These are phyloP conservation scores for Agapetus fuscipes DNA, from an alignment of 2,888 invertebrate genomes.

Conservation along the genomic window DNA sequence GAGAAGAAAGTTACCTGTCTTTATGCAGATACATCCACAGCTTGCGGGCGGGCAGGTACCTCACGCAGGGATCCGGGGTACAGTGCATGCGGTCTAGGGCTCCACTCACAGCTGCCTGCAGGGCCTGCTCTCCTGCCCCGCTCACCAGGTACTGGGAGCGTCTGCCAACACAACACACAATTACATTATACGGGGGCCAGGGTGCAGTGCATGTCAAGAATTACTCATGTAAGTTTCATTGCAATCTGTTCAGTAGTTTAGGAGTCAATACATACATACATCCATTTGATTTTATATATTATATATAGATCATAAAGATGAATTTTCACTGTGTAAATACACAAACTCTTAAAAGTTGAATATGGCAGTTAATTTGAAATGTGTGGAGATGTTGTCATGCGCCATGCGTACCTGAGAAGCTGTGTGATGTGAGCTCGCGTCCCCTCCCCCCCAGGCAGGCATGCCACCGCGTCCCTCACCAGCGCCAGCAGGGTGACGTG, in stretches of 20 bases:
- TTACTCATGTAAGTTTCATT: too few relatives aligned
- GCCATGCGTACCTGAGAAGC: conserved; percentile 55
- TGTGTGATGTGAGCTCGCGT: conserved; percentile 87
- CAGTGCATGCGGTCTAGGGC: conserved; percentile 85
- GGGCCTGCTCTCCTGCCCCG: conserved; percentile 49
- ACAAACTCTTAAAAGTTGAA: too few relatives aligned
- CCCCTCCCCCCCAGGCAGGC: conserved; percentile 91
- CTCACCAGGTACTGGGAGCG: conserved; percentile 51
- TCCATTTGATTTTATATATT: too few relatives aligned
- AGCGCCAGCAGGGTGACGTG: conserved; percentile 84
- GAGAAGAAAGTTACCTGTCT: conserved; percentile 33
- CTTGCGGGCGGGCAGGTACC: conserved; percentile 84
- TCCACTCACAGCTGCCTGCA: conserved; percentile 79
- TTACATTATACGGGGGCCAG: too few relatives aligned
- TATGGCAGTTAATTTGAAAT: neutral
- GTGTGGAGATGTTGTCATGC: too few relatives aligned
- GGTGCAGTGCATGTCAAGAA: too few relatives aligned
- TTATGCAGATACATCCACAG: conserved; percentile 95
- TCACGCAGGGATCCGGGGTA: conserved; percentile 87
- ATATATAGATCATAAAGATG: too few relatives aligned
- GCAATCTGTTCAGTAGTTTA: too few relatives aligned
- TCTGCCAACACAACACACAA: conserved; percentile 34
- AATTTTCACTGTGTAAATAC: too few relatives aligned
- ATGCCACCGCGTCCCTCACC: conserved; percentile 88
- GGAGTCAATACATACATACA: too few relatives aligned